Conservation (phyloP, 2,797 vertebrate species). For the Ctenopoma kingsleyae region DNA sequence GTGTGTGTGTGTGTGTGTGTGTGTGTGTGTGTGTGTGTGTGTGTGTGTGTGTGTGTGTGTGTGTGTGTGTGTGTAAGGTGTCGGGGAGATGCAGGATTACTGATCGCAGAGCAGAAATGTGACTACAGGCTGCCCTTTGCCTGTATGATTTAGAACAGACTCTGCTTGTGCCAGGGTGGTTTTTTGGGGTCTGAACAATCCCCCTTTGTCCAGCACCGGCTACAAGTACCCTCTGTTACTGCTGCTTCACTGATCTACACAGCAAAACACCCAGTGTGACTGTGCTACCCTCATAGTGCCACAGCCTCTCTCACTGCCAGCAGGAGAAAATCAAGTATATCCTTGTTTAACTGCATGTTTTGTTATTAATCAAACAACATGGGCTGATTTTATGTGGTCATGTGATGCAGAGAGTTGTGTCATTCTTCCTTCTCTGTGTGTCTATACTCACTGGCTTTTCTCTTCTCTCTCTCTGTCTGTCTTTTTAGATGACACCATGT, state of each 20-base stretch:
- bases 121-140: conserved; percentile 37
- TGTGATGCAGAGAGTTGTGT: conserved; percentile 31
- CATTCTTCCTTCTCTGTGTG: conserved; percentile 8
- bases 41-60: conserved; percentile 20
- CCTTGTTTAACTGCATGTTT: conserved; percentile 57
- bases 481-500: conserved; percentile 83
- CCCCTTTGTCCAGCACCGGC: conserved; percentile 69
- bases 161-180: conserved; percentile 45
- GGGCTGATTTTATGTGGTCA: conserved; percentile 42
- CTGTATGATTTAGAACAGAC: conserved; percentile 61
- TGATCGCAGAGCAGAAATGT: conserved; percentile 47
- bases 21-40: conserved; percentile 20
- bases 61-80: conserved; percentile 26
- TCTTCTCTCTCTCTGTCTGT: conserved; percentile 19
- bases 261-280: conserved; percentile 53
- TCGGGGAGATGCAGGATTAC: conserved; percentile 31
- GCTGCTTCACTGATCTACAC: conserved; percentile 67
- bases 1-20: not conserved
- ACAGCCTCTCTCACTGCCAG: conserved; percentile 44
- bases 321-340: conserved; percentile 42
- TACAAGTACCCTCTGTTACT: conserved; percentile 80
- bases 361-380: conserved; percentile 51
- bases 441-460: conserved; percentile 8
- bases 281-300: conserved; percentile 44
- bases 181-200: conserved; percentile 74